Evolutionary conservation across 2,113 vertebrate species (phyloP).

Genomic region (Eulemur macaco): DNA sequence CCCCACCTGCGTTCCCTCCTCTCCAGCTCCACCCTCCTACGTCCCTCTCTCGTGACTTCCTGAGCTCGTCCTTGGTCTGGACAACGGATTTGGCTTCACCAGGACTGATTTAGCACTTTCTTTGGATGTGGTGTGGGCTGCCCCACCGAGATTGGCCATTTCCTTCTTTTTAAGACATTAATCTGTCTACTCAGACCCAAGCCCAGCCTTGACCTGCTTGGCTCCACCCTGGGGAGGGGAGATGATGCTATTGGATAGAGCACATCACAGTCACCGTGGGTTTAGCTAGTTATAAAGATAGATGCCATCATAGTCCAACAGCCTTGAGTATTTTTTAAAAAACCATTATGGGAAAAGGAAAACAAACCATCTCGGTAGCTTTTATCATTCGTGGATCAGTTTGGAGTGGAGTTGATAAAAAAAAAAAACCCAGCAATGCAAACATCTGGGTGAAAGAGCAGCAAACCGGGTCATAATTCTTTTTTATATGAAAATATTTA

Average conservation of each 20-base stretch:
- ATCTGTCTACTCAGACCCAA: neutral
- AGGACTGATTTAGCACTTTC: neutral
- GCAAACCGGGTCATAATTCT: slow-evolving; percentile 50
- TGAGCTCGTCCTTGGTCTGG: neutral
- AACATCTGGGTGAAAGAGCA: slow-evolving; percentile 46
- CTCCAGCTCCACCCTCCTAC: neutral
- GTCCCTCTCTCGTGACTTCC: neutral
- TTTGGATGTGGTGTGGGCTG: neutral
- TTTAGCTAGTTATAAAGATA: neutral
- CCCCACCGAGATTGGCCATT: neutral
- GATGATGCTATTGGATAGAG: neutral
- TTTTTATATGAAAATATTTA: slow-evolving; percentile 56
- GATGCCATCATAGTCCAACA: neutral
- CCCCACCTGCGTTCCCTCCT: neutral
- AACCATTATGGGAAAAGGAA: slow-evolving; percentile 17
- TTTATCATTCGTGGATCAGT: slow-evolving; percentile 10
- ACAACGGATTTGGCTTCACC: neutral
- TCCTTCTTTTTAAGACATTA: neutral
- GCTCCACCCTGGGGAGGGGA: neutral
- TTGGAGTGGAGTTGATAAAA: slow-evolving; percentile 7
- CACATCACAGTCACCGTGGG: neutral
- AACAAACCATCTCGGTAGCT: neutral
- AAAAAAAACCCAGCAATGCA: slow-evolving; percentile 18
- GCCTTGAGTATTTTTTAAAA: neutral
- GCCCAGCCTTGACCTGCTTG: neutral